Evolutionary conservation across 2,888 invertebrate genomes (phyloP).

Genomic region (Habroteleia sp.): DNA sequence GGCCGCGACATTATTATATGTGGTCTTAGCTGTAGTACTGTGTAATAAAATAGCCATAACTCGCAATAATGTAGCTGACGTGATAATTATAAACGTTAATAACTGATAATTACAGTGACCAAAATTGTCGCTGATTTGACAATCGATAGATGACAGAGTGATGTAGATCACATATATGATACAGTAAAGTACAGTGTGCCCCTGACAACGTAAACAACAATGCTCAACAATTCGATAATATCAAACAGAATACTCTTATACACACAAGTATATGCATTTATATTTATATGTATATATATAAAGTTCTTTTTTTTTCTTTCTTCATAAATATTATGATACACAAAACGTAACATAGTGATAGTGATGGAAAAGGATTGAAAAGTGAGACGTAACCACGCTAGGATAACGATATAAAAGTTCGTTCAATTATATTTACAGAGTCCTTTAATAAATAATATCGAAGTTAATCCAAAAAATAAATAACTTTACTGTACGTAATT

Average conservation of each 20-base stretch:
- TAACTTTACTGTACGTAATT: constrained; percentile 4
- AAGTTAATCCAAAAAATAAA: constrained; percentile 11
- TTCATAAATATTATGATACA: constrained; percentile 78
- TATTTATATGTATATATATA: constrained; percentile 66
- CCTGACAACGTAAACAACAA: constrained; percentile 80
- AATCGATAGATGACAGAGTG: constrained; percentile 23
- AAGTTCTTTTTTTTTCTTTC: constrained; percentile 58
- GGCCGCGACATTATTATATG: too few species aligned
- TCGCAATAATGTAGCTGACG: constrained; percentile 30
- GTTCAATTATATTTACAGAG: constrained; percentile 28
- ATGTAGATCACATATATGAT: constrained; percentile 69
- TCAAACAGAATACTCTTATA: constrained; percentile 79
- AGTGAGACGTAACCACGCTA: constrained; percentile 14
- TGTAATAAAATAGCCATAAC: constrained; percentile 22
- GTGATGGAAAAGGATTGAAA: constrained; percentile 17
- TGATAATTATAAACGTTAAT: constrained; percentile 28
- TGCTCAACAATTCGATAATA: constrained; percentile 80
- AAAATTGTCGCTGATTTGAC: constrained; percentile 8
- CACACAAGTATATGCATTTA: constrained; percentile 65
- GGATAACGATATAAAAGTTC: constrained; percentile 16
- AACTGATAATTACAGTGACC: constrained; percentile 6
- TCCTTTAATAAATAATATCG: constrained; percentile 43
- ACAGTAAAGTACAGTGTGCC: constrained; percentile 81
- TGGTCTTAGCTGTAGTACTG: constrained; percentile 25
- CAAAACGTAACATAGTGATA: constrained; percentile 77